Conservation (phyloP, 92 coral and sea anemone genomes). For the Palythoa heliodiscus region DNA sequence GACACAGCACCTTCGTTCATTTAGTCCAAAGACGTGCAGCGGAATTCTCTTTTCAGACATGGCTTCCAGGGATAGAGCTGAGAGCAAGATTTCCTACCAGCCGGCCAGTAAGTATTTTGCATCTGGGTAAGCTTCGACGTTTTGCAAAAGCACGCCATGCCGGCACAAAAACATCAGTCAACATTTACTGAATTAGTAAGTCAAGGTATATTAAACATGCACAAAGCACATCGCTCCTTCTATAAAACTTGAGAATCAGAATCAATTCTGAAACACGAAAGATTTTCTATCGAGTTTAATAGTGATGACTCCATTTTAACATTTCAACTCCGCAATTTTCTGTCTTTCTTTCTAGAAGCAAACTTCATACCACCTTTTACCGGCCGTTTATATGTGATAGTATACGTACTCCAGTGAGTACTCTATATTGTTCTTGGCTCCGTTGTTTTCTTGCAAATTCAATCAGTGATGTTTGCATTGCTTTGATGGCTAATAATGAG, state of each 20-base stretch:
- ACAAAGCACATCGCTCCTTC: no score
- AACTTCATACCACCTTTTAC: no score
- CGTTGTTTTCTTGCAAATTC: background rate
- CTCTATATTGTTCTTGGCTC: background rate
- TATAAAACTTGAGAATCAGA: no score
- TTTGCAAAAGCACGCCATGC: background rate
- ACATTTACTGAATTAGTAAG: background rate
- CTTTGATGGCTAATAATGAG: background rate
- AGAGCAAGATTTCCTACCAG: slow-evolving; percentile 18
- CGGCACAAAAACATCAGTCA: background rate
- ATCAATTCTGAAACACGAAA: no score
- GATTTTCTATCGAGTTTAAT: no score
- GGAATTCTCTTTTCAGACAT: background rate
- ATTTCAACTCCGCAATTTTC: no score
- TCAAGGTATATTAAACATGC: no score
- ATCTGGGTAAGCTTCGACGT: background rate
- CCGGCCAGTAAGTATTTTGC: slow-evolving; percentile 23
- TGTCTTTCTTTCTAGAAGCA: no score
- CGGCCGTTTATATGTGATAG: background rate
- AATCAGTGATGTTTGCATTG: background rate
- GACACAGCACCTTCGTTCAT: no score
- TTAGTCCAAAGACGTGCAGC: background rate
- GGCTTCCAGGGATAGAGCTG: slow-evolving; percentile 12
- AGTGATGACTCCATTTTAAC: no score
- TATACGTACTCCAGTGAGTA: background rate